Base-by-base conservation (phyloP, 2,113 vertebrate genomes). In the Empidonax traillii region DNA sequence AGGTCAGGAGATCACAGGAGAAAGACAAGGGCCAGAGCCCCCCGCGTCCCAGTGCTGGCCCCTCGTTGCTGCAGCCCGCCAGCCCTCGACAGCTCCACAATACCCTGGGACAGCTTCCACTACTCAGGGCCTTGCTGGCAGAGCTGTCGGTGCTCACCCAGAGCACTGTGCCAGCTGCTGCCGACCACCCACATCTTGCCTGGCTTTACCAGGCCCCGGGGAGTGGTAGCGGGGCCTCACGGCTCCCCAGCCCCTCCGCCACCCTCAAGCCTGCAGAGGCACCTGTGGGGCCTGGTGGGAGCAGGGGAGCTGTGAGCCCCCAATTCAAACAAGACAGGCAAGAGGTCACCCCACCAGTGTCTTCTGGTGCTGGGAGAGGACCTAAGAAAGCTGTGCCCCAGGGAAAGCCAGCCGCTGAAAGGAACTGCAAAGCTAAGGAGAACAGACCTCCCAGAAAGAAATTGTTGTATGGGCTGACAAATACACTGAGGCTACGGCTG, bases 61-160 rank as follows among this genome's bases (percentile, higher is more conserved):
- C 88, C 20, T 94, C 82, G 0, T 30, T 95, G 82, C 44, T 95
- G 72, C 92, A 83, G 25, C 67, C 78, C 1, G 0, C 16, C 25
- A 49, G 67, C 53, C 39, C 77, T 15, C 41, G 0, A 5, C 68
- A 91, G 73, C 86, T 89, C n/a, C 77, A 23, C 12, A 13, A 90
- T 43, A 63, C 96, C 3, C 58, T 99, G 73, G 92, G 68, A 66
- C 98, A 98, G 89, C 89, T 99, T 87, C 99, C 99, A 3, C 95
- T 99, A 2, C 96, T 99, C 61, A 99, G 98, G 25, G 98, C 99
- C 49, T 97, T 99, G 91, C 92, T 99, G 41, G 92, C 98, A 5
- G 99, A 99, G 87, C 95, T 99, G 71, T 98, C 98, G 0, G 92
- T 99, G 96, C 94, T 99, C 35, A 97, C 96, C 97, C 97, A 11